Base-by-base conservation (phyloP, 2,797 vertebrate species). In the Tenualosa ilisha region DNA sequence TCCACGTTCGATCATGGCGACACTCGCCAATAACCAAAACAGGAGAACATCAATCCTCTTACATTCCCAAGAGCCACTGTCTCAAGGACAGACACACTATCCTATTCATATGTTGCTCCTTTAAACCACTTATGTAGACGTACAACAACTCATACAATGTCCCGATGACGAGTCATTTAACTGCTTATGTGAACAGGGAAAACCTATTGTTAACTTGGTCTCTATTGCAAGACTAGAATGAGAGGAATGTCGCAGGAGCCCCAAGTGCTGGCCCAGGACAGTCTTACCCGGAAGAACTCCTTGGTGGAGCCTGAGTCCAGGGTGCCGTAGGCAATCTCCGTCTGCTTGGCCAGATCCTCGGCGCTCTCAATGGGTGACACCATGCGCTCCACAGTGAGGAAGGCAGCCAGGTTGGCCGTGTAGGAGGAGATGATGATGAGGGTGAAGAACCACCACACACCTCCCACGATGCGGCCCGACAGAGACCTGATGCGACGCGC, bases 401-500 rank as follows among this genome's bases (percentile, higher is more conserved):
- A 99, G 87, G 98, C 98, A 88, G 98, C 98, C 91, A 99, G 95
- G 93, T 99, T 99, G 92, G 98, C 98, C 46, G 98, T 99, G 89
- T 99, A 99, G 83, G 98, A 99, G 43, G 98, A 99, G 93, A 99
- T 99, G 93, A 99, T 99, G 95, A 99, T 99, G 86, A 99, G 97
- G 0, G 98, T 99, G 94, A 99, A 99, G 97, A 99, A 99, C 98
- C 98, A 99, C 98, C 98, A 99, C 84, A 99, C 98, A 56, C 98
- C 98, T 92, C 98, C 98, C 49, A 99, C 98, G 91, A 99, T 99
- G 84, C 98, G 97, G 91, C 98, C 98, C 88, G 98, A 99, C 92
- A 99, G 96, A 90, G 98, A 99, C 95, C 98, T 99, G 94, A 93
- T 82, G 89, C 81, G 88, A 40, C 56, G 87, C 46, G 84, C 88